Evolutionary conservation across 2,797 vertebrate species (phyloP).

Genomic region (Chaenodraco wilsoni): DNA sequence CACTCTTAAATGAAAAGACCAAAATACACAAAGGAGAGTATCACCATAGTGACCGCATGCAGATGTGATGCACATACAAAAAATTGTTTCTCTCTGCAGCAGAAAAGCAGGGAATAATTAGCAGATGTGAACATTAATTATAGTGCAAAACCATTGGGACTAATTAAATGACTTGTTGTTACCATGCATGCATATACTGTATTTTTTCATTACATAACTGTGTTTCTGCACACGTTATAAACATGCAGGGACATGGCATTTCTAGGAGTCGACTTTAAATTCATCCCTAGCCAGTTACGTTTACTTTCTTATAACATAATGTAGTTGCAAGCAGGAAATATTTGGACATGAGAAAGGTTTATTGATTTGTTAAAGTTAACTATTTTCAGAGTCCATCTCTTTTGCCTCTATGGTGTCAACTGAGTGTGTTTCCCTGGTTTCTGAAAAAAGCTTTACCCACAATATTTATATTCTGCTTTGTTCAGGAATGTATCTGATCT

Average conservation of each 20-base stretch:
- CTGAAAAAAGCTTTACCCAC: slow-evolving; percentile 13
- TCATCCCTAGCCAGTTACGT: neutral
- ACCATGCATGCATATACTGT: neutral
- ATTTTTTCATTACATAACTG: neutral
- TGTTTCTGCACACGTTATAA: neutral
- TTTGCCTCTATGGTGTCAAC: neutral
- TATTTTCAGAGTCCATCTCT: neutral
- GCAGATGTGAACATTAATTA: neutral
- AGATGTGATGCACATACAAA: neutral
- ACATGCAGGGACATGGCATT: neutral
- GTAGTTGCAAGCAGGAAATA: neutral
- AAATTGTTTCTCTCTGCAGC: neutral
- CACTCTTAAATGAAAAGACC: slow-evolving; percentile 42
- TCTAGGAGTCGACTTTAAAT: neutral
- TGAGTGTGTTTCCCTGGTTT: neutral
- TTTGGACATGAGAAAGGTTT: neutral
- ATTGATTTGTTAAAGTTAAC: neutral
- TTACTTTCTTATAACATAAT: neutral
- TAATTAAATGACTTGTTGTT: neutral
- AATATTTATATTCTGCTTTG: slow-evolving; percentile 19
- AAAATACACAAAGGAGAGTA: slow-evolving; percentile 39
- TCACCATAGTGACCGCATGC: slow-evolving; percentile 8
- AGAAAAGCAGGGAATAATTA: slow-evolving; percentile 3
- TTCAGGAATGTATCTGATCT: slow-evolving; percentile 30
- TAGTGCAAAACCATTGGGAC: neutral